Conservation (phyloP, 2,113 vertebrate species). For the Oryzias woworae region DNA sequence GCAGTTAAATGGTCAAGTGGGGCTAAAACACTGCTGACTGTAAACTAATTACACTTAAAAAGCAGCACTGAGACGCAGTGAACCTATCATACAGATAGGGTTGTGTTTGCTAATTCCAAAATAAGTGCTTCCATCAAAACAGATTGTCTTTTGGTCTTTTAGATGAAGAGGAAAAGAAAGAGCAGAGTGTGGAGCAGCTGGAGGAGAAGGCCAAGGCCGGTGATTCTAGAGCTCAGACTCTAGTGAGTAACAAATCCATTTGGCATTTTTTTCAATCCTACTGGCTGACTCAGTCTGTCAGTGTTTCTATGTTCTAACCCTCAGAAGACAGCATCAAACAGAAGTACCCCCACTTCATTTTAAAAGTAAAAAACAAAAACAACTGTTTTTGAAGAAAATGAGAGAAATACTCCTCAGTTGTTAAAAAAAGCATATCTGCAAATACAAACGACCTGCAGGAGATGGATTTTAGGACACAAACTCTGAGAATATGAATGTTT, state of each 20-base stretch:
- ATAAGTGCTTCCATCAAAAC: not conserved
- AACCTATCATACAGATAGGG: too few species aligned
- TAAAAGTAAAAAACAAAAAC: slow-evolving; percentile 12
- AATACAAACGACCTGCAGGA: too few species aligned
- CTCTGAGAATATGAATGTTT: too few species aligned
- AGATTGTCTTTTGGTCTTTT: slow-evolving; percentile 11
- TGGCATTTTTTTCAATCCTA: slow-evolving; percentile 45
- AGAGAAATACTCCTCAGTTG: too few species aligned
- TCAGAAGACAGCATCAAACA: slow-evolving; percentile 49
- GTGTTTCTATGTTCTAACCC: slow-evolving; percentile 53
- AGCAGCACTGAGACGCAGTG: too few species aligned
- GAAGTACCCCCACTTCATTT: slow-evolving; percentile 1
- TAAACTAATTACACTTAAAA: too few species aligned
- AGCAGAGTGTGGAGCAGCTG: slow-evolving; percentile 81
- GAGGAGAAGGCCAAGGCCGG: slow-evolving; percentile 85
- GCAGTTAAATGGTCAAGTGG: too few species aligned
- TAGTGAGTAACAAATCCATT: slow-evolving; percentile 74
- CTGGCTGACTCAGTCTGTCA: slow-evolving; percentile 29
- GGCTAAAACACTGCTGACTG: too few species aligned
- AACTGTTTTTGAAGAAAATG: not conserved
- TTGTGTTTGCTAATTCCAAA: not conserved
- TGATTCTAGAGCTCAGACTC: slow-evolving; percentile 87
- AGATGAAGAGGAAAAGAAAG: slow-evolving; percentile 78
- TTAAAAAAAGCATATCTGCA: too few species aligned
- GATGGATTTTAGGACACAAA: too few species aligned